A percentile compares a stretch with the other conserved stretches of the same genome.
phyloP scores from a whole-genome alignment of 2,113 vertebrate genomes.

The Lathamus discolor region DNA sequence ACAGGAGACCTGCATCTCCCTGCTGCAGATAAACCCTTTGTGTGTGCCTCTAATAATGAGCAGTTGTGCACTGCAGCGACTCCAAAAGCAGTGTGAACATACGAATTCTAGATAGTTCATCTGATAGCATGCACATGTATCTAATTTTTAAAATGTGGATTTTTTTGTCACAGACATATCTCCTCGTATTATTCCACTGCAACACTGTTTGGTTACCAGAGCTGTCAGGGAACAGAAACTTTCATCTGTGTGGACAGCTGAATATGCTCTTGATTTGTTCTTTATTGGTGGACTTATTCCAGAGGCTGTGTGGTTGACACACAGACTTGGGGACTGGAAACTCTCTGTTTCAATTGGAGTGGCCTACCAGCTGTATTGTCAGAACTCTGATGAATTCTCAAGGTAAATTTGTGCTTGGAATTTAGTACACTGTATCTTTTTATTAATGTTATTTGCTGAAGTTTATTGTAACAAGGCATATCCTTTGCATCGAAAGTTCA shows the following conservation, averaged over 20 bases:
- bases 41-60: neutral
- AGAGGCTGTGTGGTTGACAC: conserved; percentile 89
- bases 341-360: conserved; percentile 84
- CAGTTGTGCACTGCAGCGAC: neutral
- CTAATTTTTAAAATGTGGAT: neutral
- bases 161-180: conserved; percentile 65
- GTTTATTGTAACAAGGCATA: neutral
- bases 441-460: neutral
- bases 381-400: conserved; percentile 50
- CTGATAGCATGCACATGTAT: neutral
- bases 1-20: neutral
- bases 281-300: conserved; percentile 88
- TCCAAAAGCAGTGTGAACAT: neutral
- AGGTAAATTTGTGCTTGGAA: conserved; percentile 68
- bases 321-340: conserved; percentile 92
- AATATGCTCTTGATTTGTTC: conserved; percentile 89
- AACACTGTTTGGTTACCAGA: conserved; percentile 73
- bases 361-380: conserved; percentile 79
- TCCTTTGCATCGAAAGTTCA: neutral
- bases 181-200: conserved; percentile 79
- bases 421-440: neutral
- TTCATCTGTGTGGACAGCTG: conserved; percentile 89
- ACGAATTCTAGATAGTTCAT: neutral
- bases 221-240: conserved; percentile 84
- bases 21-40: neutral